phyloP scores from a whole-genome alignment of 2,888 invertebrate genomes.

The Stenotaenia linearis region DNA sequence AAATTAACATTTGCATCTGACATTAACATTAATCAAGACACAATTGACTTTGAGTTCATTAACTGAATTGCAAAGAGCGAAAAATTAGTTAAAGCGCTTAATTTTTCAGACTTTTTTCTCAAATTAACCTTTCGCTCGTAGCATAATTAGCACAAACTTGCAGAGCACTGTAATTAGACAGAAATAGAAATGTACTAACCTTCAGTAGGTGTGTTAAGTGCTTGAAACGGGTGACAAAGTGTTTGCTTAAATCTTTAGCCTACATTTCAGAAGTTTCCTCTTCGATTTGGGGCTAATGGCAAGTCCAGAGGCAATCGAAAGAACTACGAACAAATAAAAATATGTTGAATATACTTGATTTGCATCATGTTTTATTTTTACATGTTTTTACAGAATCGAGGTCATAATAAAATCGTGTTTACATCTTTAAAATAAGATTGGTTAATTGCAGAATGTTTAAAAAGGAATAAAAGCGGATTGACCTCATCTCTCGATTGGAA shows the following conservation, averaged over 20 bases:
- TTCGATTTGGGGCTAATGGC: slow-evolving; percentile 26
- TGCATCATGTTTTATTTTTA: not conserved
- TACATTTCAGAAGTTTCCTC: slow-evolving; percentile 15
- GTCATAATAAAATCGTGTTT: slow-evolving; percentile 1
- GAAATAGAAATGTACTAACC: not conserved
- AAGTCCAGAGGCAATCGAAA: slow-evolving; percentile 12
- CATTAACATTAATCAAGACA: slow-evolving; percentile 6
- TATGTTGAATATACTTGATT: slow-evolving; percentile 14
- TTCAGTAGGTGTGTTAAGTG: not conserved
- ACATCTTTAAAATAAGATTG: not conserved
- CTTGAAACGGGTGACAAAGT: not conserved
- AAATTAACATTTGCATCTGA: not conserved
- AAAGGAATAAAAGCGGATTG: not conserved
- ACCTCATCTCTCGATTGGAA: too few species aligned
- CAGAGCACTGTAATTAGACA: not conserved
- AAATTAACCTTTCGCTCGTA: not conserved
- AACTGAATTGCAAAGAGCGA: not conserved
- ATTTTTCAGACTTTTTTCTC: not conserved
- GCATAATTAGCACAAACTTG: not conserved
- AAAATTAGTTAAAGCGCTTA: not conserved
- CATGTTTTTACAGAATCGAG: slow-evolving; percentile 4
- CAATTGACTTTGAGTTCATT: slow-evolving; percentile 19
- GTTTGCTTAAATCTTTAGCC: slow-evolving; percentile 17
- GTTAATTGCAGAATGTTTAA: not conserved
- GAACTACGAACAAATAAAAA: not conserved